Percentiles rank a stretch among this genome's conserved stretches.
Evolutionary conservation across 2,888 invertebrate genomes (phyloP).

Genomic region (Drosophila picticornis): DNA sequence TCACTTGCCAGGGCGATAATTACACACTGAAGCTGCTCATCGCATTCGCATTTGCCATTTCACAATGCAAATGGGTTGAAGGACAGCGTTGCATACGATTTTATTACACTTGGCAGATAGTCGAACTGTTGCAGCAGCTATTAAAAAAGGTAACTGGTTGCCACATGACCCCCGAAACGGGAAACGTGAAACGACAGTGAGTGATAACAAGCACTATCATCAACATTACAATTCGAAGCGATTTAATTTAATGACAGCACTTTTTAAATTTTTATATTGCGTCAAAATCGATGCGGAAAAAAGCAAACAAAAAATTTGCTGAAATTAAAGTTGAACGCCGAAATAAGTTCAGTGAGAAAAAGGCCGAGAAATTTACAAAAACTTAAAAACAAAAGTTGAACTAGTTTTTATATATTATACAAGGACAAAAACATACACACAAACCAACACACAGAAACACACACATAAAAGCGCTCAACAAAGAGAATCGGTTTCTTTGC

Average conservation of each 20-base stretch:
- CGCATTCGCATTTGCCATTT: slow-evolving; percentile 25
- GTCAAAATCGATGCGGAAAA: not conserved
- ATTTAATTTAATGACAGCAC: slow-evolving; percentile 2
- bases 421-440: not conserved
- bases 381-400: not conserved
- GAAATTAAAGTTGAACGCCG: not conserved
- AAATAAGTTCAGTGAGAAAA: not conserved
- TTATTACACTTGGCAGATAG: slow-evolving; percentile 1
- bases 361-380: not conserved
- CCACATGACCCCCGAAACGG: not conserved
- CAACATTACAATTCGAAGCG: not conserved
- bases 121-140: slow-evolving; percentile 7
- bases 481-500: slow-evolving; percentile 53
- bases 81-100: slow-evolving; percentile 8
- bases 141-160: not conserved
- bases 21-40: slow-evolving; percentile 1
- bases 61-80: slow-evolving; percentile 40
- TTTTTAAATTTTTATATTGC: not conserved
- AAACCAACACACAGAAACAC: slow-evolving; percentile 25
- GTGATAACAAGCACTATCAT: slow-evolving; percentile 4
- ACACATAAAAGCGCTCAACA: slow-evolving; percentile 10
- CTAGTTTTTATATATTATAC: not conserved
- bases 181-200: not conserved
- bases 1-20: slow-evolving; percentile 58
- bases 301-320: not conserved